Base-by-base conservation (phyloP, 1,140 invertebrate genomes). In the Drosophila pachea region DNA sequence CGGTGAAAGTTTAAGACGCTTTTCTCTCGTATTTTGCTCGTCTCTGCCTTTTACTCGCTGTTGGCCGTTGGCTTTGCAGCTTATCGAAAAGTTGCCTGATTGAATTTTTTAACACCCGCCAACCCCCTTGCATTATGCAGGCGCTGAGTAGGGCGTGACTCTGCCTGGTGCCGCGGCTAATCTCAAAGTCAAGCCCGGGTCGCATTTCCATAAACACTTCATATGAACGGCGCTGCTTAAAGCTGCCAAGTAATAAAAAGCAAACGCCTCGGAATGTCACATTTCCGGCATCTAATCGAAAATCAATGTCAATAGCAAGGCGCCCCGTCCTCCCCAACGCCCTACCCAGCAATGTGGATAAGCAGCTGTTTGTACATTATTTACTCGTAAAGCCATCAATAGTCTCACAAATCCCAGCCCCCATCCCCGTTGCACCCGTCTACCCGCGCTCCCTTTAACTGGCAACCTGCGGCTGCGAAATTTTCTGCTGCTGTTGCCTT, bases 301-400 rank as follows among this genome's bases (percentile, higher is more conserved):
- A 86, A 77, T 86, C 81, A 86, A 86, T 86, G 81, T 64, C 81
- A 77, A 61, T 72, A 55, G 59, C 56, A 42, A 55, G 22, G 11
- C 50, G 38, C 7, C 12, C 50, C 36, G 2, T 16, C 35, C 3
- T 2, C 7, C 42, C 8, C 11, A 33, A 5, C 36, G 16, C 16
- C 38, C 9, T 22, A 33, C 50, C 33, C 45, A 68, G 62, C 71
- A 65, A 71, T 50, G 76, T 58, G 81, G 71, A 86, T 81, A 81
- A 86, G 81, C 81, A 86, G 81, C 76, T 86, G 81, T 86, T 86
- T 86, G 82, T 86, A 86, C 82, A 86, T 86, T 86, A 86, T 86
- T 86, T 86, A 86, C 81, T 81, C 76, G 76, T 86, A 86, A 70
- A 86, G 76, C 74, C 82, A 86, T 86, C 81, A 77, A 86, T 86